phyloP scores from a whole-genome alignment of 1,140 invertebrate genomes.

The Calliphora vicina region DNA sequence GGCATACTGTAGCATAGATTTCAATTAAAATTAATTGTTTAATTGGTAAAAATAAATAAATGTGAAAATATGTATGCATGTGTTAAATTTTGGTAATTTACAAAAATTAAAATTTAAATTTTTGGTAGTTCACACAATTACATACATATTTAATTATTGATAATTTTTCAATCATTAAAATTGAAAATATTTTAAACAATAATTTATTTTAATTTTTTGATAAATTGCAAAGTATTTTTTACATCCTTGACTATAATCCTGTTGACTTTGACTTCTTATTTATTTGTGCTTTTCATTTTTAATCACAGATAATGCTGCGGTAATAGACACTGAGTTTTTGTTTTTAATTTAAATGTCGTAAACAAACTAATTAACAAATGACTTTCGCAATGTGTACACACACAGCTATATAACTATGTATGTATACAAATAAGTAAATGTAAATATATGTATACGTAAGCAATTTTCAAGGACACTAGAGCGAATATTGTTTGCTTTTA shows the following conservation, averaged over 20 bases:
- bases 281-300: neutral
- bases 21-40: conserved; percentile 32
- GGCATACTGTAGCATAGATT: conserved; percentile 14
- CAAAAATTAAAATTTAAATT: too few species aligned
- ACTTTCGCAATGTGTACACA: neutral
- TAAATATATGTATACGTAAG: too few species aligned
- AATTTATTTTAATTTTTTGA: too few species aligned
- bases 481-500: too few species aligned
- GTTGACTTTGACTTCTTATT: neutral
- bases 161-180: too few species aligned
- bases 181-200: too few species aligned
- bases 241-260: neutral
- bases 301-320: neutral
- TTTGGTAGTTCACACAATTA: too few species aligned
- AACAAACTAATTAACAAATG: neutral
- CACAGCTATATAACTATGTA: too few species aligned
- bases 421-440: too few species aligned
- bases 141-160: too few species aligned
- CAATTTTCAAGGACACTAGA: too few species aligned
- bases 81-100: neutral
- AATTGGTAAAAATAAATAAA: conserved; percentile 21
- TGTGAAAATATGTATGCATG: neutral
- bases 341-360: neutral
- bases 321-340: neutral
- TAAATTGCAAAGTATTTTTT: too few species aligned